A percentile compares a stretch with the other conserved stretches of the same genome.
Conservation (phyloP, 1,140 invertebrate genomes). For the Bombus sylvicola region DNA sequence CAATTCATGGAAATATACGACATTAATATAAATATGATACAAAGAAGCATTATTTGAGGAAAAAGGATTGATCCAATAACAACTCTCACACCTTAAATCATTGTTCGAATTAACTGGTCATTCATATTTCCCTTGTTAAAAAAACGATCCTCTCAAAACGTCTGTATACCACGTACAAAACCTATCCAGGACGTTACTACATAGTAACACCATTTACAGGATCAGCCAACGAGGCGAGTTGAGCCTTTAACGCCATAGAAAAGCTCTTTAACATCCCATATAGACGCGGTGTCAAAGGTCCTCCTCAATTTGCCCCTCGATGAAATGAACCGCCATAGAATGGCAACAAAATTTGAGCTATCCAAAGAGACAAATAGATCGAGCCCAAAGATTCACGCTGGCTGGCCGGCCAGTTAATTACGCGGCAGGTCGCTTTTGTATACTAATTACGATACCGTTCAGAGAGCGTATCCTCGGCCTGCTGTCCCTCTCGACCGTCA, state of each 20-base stretch:
- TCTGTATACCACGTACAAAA: background rate
- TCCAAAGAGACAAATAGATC: conserved; percentile 49
- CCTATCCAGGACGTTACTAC: background rate
- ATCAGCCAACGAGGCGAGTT: background rate
- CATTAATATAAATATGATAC: no score
- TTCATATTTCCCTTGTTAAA: background rate
- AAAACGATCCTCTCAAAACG: background rate
- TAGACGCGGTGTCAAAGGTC: background rate
- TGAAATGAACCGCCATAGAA: conserved; percentile 32
- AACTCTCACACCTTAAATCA: no score
- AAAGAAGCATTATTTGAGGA: no score
- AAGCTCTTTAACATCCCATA: conserved; percentile 1
- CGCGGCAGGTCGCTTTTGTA: conserved; percentile 48
- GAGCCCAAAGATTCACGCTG: conserved; percentile 34
- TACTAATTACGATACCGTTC: conserved; percentile 57
- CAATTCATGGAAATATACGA: no score
- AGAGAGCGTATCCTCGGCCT: background rate
- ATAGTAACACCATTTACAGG: conserved; percentile 7
- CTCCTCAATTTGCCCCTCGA: conserved; percentile 29
- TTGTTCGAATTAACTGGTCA: no score
- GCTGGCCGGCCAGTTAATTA: conserved; percentile 52
- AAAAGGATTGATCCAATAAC: no score
- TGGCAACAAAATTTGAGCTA: conserved; percentile 5
- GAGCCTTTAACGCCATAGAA: background rate
- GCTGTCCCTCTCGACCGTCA: background rate